phyloP scores from a whole-genome alignment of 2,113 vertebrate genomes.

The Callithrix jacchus region DNA sequence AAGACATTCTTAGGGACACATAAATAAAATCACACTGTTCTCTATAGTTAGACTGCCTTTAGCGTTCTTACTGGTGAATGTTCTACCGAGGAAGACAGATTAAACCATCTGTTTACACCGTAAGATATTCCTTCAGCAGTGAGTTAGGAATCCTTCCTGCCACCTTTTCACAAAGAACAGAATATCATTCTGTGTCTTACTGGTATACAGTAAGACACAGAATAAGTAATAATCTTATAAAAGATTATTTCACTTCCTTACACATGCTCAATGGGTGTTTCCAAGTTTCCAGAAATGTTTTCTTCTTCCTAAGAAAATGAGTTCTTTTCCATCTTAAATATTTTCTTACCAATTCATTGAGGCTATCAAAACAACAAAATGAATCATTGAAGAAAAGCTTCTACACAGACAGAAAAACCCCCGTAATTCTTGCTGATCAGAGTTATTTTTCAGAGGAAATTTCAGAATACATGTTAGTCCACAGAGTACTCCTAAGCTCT shows the following conservation, averaged over 20 bases:
- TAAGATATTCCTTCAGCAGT: not conserved
- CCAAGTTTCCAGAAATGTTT: not conserved
- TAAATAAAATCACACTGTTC: not conserved
- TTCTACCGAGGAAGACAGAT: not conserved
- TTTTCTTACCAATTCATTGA: slow-evolving; percentile 10
- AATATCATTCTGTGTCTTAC: not conserved
- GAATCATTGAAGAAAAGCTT: not conserved
- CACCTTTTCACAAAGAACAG: not conserved
- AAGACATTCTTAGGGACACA: not conserved
- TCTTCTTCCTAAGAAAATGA: slow-evolving; percentile 46
- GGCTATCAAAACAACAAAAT: not conserved
- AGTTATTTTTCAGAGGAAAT: slow-evolving; percentile 1
- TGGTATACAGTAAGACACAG: no score
- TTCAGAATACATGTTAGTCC: not conserved
- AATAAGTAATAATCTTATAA: no score
- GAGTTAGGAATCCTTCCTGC: not conserved
- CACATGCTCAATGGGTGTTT: not conserved
- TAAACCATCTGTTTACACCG: not conserved
- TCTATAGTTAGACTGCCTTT: not conserved
- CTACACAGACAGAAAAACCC: not conserved
- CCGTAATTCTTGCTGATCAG: not conserved
- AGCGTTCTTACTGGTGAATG: not conserved
- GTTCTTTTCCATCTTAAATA: slow-evolving; percentile 38
- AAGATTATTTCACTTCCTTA: not conserved
- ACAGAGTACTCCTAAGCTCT: not conserved